These are phyloP conservation scores for Gnathonemus echidnorhynchus DNA, from an alignment of 2,113 vertebrate genomes.

Conservation along the genomic window DNA sequence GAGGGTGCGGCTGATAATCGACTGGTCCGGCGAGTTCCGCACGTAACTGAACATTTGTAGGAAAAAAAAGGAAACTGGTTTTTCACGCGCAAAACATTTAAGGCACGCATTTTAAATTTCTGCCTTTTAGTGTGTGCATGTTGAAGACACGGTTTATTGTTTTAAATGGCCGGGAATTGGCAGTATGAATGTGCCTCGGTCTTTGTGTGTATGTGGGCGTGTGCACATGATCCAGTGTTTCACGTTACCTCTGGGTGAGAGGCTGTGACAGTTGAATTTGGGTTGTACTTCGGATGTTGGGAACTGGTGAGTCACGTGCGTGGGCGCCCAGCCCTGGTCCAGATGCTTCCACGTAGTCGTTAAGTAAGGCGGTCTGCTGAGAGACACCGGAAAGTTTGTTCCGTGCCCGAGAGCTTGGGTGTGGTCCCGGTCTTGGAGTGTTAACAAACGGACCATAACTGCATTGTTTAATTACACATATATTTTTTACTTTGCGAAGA, in stretches of 20 bases:
- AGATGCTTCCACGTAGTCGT: not conserved
- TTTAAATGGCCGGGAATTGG: not conserved
- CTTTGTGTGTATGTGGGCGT: not conserved
- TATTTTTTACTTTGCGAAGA: not conserved
- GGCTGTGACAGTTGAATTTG: not conserved
- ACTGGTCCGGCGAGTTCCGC: not conserved
- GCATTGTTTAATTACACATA: not conserved
- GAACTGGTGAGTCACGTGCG: conserved; percentile 3
- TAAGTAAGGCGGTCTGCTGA: not conserved
- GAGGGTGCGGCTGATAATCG: not conserved
- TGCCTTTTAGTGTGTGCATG: not conserved
- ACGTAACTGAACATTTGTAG: not conserved
- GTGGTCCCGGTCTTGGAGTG: not conserved
- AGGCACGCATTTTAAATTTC: not conserved
- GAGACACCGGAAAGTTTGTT: not conserved
- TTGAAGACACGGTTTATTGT: not conserved
- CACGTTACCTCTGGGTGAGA: not conserved
- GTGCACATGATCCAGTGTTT: not conserved
- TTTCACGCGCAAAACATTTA: not conserved
- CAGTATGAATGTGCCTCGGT: not conserved
- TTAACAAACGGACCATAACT: not conserved
- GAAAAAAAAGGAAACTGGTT: not conserved
- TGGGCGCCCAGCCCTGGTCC: not conserved
- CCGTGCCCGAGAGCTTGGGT: not conserved
- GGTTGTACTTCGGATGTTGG: not conserved